These are phyloP conservation scores for Apostichopus californicus DNA, from an alignment of 35 echinoderm and acorn worm species.

Conservation along the genomic window DNA sequence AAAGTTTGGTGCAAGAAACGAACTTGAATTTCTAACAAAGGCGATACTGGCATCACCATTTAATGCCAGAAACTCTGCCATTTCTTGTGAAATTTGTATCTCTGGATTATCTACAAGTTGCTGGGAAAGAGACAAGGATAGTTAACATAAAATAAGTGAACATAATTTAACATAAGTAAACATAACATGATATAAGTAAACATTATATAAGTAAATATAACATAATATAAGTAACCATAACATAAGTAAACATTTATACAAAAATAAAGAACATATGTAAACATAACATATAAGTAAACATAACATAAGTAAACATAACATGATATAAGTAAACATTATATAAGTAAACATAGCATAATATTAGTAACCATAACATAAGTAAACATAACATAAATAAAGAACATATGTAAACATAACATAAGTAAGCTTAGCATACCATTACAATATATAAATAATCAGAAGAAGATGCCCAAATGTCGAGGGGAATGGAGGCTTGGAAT, in stretches of 20 bases:
- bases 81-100: neutral
- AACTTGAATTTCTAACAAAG: neutral
- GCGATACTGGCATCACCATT: neutral
- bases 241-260: neutral
- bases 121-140: neutral
- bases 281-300: neutral
- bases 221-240: neutral
- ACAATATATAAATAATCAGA: too few species aligned
- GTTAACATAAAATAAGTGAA: neutral
- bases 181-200: neutral
- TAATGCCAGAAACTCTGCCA: constrained; percentile 10
- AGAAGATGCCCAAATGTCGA: too few species aligned
- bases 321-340: neutral
- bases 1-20: neutral
- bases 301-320: neutral
- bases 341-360: neutral
- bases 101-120: constrained; percentile 24
- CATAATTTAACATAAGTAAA: too few species aligned
- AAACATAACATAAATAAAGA: neutral
- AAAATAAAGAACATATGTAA: neutral
- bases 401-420: neutral
- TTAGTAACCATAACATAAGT: neutral
- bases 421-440: too few species aligned
- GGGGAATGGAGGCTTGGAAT: too few species aligned
- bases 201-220: neutral